Evolutionary conservation across 2,888 invertebrate species (phyloP), one percentile per base, ranked within the genome.

Genomic region (Polydrusus tereticollis): DNA sequence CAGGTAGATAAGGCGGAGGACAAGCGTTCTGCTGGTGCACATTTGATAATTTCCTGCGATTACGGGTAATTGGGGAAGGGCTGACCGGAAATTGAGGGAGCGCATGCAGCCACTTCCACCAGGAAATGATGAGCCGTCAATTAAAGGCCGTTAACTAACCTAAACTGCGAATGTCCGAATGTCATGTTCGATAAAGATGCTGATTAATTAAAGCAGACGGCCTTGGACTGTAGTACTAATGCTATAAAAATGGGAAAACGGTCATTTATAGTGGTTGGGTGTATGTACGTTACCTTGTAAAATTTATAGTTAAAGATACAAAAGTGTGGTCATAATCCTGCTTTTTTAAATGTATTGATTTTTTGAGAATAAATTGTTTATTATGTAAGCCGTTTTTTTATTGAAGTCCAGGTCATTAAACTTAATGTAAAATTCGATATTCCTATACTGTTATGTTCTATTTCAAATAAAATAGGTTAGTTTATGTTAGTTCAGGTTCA

Each of bases 11-110:
- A 68, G 68, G 58, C 68, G 58, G 36, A 36, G 68, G 60, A 68
- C 59, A 60, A 36, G 58, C 45, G 72, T 71, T 82, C 82, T 80
- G 82, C 81, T 79, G 77, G 80, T 82, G 82, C 81, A 81, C 83
- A 83, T 85, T 83, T 82, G 85, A 85, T 85, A 85, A 86, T 85
- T 86, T 86, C 85, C 85, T 86, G 86, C 81, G 84, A 86, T 86
- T 86, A 85, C 81, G 81, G 78, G 81, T 79, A 80, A 84, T 83
- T 83, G 84, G 84, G 84, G 84, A 83, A 83, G 83, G 84, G 83
- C 85, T 82, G 83, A 82, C 85, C 85, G 86, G 86, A 86, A 85
- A 86, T 86, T 85, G 84, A 84, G 85, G 85, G 84, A 83, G 83
- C 81, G 82, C 84, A 83, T 83, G 83, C 81, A 79, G 78, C 80